Conservation (phyloP, 2,797 vertebrate species). For the Pangasius larnaudii region DNA sequence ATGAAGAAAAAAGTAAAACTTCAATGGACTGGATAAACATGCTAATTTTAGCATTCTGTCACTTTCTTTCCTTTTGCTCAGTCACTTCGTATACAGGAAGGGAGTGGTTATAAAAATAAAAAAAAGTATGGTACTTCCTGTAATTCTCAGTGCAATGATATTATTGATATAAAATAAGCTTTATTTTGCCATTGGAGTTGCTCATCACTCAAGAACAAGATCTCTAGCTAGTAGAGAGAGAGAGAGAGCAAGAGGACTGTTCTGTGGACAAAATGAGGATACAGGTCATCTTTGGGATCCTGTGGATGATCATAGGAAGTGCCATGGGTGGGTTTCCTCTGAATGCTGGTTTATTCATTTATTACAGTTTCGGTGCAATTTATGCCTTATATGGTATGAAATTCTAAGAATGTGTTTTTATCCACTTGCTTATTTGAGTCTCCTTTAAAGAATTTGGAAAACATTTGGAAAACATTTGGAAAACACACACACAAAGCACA, state of each 20-base stretch:
- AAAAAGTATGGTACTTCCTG: not conserved
- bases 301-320: not conserved
- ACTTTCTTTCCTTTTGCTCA: not conserved
- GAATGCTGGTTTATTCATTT: not conserved
- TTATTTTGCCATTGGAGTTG: not conserved
- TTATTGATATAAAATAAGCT: not conserved
- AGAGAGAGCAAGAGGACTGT: not conserved
- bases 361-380: not conserved
- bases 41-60: not conserved
- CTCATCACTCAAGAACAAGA: not conserved
- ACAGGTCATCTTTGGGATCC: not conserved
- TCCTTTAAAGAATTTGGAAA: not conserved
- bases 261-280: not conserved
- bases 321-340: not conserved
- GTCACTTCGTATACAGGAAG: not conserved
- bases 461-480: not conserved
- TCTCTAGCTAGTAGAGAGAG: not conserved
- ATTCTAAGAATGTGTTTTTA: not conserved
- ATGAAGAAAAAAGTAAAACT: not conserved
- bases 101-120: not conserved
- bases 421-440: not conserved
- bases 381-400: too few species aligned
- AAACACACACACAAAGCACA: not conserved
- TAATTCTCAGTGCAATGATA: not conserved
- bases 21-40: not conserved